Evolutionary conservation across 2,797 vertebrate genomes (phyloP).

Genomic region (Dendrocincla fuliginosa): DNA sequence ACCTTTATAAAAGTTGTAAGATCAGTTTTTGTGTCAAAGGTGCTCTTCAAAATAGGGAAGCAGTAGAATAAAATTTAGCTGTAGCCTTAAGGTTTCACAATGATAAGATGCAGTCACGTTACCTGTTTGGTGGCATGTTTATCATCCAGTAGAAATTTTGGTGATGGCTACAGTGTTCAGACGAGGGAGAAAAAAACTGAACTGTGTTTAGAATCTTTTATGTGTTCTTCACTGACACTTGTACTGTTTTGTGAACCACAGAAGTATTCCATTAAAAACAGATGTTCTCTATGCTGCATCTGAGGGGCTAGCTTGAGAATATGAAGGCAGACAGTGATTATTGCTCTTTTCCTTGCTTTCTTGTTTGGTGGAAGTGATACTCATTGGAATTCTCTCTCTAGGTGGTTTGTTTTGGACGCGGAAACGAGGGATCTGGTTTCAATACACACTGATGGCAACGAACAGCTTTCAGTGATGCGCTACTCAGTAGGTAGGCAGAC

Average conservation of each 20-base stretch:
- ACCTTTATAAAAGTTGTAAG: background rate
- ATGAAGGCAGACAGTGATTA: background rate
- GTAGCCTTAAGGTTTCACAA: background rate
- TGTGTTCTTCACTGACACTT: background rate
- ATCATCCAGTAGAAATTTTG: background rate
- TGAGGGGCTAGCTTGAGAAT: background rate
- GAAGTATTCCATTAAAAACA: background rate
- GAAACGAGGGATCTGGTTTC: constrained; percentile 94
- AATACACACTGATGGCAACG: constrained; percentile 96
- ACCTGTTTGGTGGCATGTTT: background rate
- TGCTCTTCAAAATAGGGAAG: background rate
- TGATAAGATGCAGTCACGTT: background rate
- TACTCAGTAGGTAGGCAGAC: constrained; percentile 88
- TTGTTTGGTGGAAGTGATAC: background rate
- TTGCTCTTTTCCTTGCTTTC: background rate
- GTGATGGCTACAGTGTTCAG: background rate
- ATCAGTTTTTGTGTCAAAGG: background rate
- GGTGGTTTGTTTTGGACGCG: constrained; percentile 97
- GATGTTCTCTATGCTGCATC: background rate
- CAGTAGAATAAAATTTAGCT: background rate
- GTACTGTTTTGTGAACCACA: background rate
- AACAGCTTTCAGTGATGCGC: constrained; percentile 96
- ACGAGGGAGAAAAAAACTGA: background rate
- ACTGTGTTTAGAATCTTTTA: background rate
- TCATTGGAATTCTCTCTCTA: constrained; percentile 66